These are phyloP conservation scores for Hippopotamus amphibius DNA, from an alignment of 2,113 vertebrate genomes.

Conservation along the genomic window DNA sequence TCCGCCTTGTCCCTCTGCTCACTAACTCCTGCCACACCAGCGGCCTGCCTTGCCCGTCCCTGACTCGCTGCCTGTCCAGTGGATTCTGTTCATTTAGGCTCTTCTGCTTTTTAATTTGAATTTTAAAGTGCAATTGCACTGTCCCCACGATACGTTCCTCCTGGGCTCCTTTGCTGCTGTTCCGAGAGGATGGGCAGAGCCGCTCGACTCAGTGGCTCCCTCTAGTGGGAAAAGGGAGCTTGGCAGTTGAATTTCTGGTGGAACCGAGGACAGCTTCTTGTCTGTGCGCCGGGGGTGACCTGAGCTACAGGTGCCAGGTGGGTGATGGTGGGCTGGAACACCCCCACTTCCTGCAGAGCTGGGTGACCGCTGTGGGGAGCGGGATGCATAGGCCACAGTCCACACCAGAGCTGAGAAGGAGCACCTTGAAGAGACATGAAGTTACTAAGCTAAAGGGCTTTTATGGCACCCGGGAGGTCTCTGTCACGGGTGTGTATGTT, in stretches of 20 bases:
- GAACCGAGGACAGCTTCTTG: background rate
- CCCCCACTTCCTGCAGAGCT: background rate
- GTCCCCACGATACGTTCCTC: background rate
- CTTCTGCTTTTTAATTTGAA: background rate
- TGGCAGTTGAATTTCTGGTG: background rate
- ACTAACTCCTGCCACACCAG: accelerated
- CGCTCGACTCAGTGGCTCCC: slow-evolving; percentile 79
- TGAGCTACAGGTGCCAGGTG: background rate
- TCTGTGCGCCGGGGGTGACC: background rate
- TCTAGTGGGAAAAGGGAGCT: slow-evolving; percentile 66
- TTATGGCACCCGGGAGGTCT: background rate
- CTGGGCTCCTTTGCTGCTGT: background rate
- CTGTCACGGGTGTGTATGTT: background rate
- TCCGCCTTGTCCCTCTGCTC: background rate
- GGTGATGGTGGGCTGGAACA: background rate
- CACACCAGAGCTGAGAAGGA: background rate
- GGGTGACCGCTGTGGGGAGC: too few species aligned
- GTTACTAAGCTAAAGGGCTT: background rate
- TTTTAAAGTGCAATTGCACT: background rate
- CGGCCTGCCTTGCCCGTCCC: accelerated
- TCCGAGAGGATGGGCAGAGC: background rate
- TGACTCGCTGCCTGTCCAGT: background rate
- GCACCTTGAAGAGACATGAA: background rate
- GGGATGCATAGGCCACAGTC: background rate
- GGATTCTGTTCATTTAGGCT: background rate